Evolutionary conservation across 35 echinoderm and acorn worm genomes (phyloP).

Genomic region (Heliocidaris tuberculata): DNA sequence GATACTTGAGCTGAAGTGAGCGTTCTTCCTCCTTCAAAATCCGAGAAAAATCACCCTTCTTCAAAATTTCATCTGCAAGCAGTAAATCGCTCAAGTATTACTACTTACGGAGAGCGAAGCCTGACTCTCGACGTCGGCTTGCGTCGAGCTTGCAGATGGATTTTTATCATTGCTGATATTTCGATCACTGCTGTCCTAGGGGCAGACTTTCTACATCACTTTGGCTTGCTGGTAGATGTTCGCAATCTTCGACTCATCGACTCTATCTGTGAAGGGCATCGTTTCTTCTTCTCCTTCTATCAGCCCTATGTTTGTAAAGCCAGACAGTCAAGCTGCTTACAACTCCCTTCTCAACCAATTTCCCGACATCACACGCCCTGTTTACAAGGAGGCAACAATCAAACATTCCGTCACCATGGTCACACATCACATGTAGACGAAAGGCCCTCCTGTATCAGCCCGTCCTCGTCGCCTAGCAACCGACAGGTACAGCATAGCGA

Average conservation of each 20-base stretch:
- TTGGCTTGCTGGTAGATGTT: constrained; percentile 49
- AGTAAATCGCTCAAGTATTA: too few species aligned
- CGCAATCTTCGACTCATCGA: constrained; percentile 41
- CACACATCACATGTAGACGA: constrained; percentile 48
- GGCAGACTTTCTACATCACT: constrained; percentile 61
- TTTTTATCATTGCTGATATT: constrained; percentile 58
- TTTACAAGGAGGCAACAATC: not conserved
- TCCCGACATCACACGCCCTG: constrained; percentile 7
- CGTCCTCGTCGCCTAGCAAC: constrained; percentile 51
- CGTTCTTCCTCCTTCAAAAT: too few species aligned
- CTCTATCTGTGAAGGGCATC: not conserved
- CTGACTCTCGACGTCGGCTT: too few species aligned
- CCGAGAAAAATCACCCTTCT: too few species aligned
- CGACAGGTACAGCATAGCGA: constrained; percentile 48
- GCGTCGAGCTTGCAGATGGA: too few species aligned
- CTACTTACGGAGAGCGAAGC: too few species aligned
- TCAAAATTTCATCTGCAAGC: too few species aligned
- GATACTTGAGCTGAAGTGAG: too few species aligned
- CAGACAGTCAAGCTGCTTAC: not conserved
- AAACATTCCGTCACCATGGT: constrained; percentile 25
- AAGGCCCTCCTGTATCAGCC: constrained; percentile 53
- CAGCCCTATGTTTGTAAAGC: constrained; percentile 38
- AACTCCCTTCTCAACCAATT: not conserved
- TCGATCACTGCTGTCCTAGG: constrained; percentile 45
- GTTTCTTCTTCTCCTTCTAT: not conserved